A percentile compares a stretch with the other conserved stretches of the same genome.
Evolutionary conservation across 2,797 vertebrate genomes (phyloP).

Genomic region (Myoxocephalus aenaeus): DNA sequence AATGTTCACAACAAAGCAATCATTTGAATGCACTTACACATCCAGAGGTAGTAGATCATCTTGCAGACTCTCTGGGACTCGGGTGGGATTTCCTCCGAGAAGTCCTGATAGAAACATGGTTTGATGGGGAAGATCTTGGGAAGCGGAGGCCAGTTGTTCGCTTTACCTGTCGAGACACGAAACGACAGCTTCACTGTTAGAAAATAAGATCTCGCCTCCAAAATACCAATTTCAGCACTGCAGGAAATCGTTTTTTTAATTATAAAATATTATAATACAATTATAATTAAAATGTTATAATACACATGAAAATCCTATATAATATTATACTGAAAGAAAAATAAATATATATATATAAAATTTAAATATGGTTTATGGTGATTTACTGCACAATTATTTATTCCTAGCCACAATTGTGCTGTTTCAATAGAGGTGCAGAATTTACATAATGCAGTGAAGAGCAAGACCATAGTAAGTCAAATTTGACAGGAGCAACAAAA

Average conservation of each 20-base stretch:
- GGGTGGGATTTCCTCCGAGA: constrained; percentile 92
- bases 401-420: too few relatives aligned
- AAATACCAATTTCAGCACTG: not conserved
- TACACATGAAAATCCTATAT: too few relatives aligned
- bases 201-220: not conserved
- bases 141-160: constrained; percentile 97
- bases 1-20: not conserved
- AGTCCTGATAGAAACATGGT: constrained; percentile 98
- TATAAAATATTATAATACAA: too few relatives aligned
- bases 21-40: constrained; percentile 87
- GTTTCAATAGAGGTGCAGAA: too few relatives aligned
- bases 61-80: constrained; percentile 93
- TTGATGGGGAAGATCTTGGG: constrained; percentile 92
- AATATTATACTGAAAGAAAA: too few relatives aligned
- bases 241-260: not conserved
- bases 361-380: too few relatives aligned
- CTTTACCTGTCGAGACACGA: constrained; percentile 81
- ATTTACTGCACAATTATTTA: too few relatives aligned
- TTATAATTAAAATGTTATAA: too few relatives aligned
- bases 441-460: too few relatives aligned
- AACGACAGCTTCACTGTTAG: constrained; percentile 1
- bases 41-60: constrained; percentile 98
- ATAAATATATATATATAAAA: too few relatives aligned
- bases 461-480: too few relatives aligned
- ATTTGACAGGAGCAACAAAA: too few relatives aligned